Percentiles rank a stretch among this genome's conserved stretches.
Evolutionary conservation across 2,113 vertebrate genomes (phyloP).

Genomic region (Castor canadensis): DNA sequence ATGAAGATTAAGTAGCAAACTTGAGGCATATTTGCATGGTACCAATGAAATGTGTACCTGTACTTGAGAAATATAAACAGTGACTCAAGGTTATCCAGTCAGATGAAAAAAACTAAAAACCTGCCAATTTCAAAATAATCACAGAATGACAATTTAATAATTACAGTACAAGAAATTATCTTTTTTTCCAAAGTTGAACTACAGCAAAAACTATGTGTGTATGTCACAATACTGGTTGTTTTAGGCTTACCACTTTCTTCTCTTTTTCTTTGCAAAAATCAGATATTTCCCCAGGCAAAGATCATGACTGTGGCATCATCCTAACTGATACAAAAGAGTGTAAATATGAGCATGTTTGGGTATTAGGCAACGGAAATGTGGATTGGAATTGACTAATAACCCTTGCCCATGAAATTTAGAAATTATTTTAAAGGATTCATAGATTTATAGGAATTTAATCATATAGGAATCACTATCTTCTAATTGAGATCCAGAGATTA

Average conservation of each 20-base stretch:
- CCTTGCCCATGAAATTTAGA: not conserved
- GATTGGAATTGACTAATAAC: not conserved
- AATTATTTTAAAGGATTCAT: not conserved
- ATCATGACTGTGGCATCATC: not conserved
- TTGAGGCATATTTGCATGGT: not conserved
- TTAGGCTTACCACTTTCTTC: not conserved
- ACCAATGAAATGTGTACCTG: not conserved
- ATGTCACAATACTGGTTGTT: not conserved
- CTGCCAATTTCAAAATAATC: not conserved
- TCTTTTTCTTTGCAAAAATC: not conserved
- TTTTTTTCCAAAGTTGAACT: not conserved
- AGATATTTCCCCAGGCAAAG: not conserved
- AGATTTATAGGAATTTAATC: not conserved
- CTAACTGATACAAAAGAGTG: not conserved
- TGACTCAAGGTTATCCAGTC: not conserved
- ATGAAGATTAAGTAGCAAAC: slow-evolving; percentile 9
- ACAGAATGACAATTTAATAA: not conserved
- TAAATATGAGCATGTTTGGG: not conserved
- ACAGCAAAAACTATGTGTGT: not conserved
- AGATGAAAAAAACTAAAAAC: not conserved
- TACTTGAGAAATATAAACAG: slow-evolving; percentile 16
- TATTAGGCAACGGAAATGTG: not conserved
- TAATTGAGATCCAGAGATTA: not conserved
- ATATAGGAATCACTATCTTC: not conserved
- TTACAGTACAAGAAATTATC: not conserved